Evolutionary conservation across 2,888 invertebrate species (phyloP), one percentile per base, ranked within the genome.

Genomic region (Crossocerus cetratus): DNA sequence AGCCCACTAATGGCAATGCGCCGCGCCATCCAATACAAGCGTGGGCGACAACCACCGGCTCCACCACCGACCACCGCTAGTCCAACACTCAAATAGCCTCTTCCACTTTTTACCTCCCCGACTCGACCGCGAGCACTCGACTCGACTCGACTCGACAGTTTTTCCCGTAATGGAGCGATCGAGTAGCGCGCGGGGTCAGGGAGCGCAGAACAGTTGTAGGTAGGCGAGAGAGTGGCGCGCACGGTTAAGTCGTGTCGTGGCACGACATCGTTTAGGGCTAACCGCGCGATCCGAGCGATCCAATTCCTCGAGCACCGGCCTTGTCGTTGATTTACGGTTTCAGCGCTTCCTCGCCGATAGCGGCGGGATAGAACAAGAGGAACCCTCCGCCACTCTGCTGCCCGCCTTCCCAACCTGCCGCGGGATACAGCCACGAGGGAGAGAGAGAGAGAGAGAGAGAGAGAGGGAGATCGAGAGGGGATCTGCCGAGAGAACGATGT

Each of bases 261-360:
- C 69, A 65, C 72, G 67, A 66, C 76, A 56, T 69, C 42, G 65
- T 67, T 72, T 44, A 65, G 66, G 73, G 57, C 68, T 71, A 65
- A 23, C 49, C 49, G 49, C 5, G 49, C 8, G 4, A 43, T 21
- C 11, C 16, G 59, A 60, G 60, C 73, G 81, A 77, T 75, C 82
- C 77, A 79, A 81, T 81, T 81, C 70, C 70, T 63, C 66, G 77
- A 81, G 75, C 79, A 32, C 82, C 77, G 68, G 68, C 77, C 74
- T 82, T 75, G 77, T 72, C 77, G 69, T 74, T 79, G 82, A 82
- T 81, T 81, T 81, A 80, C 74, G 68, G 78, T 78, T 72, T 70
- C 75, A 58, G 54, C 69, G 69, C 67, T 65, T 76, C 68, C 68
- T 18, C 53, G 71, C 20, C 72, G 73, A 73, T 72, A 72, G 66